phyloP scores from a whole-genome alignment of 2,113 vertebrate genomes.

The Gnathonemus echidnorhynchus region DNA sequence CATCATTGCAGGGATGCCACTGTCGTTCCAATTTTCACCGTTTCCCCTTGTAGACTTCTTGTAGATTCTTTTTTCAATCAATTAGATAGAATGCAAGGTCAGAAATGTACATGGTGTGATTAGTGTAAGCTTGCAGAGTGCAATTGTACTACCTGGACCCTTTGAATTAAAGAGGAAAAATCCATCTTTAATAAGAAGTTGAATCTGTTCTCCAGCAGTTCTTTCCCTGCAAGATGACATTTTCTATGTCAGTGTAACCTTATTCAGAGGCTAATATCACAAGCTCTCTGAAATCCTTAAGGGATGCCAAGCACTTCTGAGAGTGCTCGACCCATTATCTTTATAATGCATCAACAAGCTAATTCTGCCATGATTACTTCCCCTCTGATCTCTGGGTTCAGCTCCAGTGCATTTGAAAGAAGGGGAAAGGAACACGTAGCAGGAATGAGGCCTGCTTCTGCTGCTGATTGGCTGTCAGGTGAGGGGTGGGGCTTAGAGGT shows the following conservation, averaged over 20 bases:
- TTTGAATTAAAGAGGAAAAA: neutral
- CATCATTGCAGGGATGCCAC: neutral
- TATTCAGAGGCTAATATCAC: neutral
- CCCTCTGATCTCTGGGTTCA: neutral
- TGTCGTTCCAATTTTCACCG: neutral
- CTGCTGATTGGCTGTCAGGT: neutral
- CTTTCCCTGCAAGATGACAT: neutral
- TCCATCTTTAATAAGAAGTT: neutral
- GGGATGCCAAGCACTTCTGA: neutral
- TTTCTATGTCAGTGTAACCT: constrained; percentile 5
- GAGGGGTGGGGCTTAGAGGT: neutral
- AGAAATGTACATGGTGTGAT: neutral
- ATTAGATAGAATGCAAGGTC: neutral
- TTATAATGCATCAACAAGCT: neutral
- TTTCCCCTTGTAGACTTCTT: neutral
- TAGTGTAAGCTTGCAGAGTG: neutral
- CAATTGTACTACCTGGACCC: neutral
- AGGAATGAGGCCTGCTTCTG: neutral
- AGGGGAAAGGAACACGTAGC: neutral
- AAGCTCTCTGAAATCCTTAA: neutral
- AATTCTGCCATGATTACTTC: neutral
- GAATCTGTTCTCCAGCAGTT: neutral
- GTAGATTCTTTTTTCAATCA: neutral
- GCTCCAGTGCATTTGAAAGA: neutral
- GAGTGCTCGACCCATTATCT: neutral